These are phyloP conservation scores for Pagetopsis macropterus DNA, from an alignment of 2,797 vertebrate species.

Conservation along the genomic window DNA sequence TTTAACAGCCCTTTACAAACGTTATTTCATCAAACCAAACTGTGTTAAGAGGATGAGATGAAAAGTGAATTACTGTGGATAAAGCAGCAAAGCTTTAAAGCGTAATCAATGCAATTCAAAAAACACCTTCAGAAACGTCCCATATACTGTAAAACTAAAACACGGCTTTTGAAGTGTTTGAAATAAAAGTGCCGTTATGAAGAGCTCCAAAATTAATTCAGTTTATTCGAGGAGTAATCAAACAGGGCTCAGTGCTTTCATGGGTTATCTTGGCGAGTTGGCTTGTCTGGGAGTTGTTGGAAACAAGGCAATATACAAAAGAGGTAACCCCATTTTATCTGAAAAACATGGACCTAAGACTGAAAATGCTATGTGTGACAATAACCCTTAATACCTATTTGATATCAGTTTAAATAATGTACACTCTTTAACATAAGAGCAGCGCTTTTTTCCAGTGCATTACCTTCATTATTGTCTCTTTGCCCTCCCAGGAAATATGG, in stretches of 20 bases:
- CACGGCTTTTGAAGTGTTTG: conserved; percentile 20
- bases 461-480: conserved; percentile 74
- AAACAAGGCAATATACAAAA: conserved; percentile 11
- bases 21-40: conserved; percentile 53
- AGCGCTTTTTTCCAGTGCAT: neutral
- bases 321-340: conserved; percentile 29
- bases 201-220: conserved; percentile 36
- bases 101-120: conserved; percentile 2
- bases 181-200: conserved; percentile 23
- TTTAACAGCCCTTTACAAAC: conserved; percentile 22
- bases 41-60: conserved; percentile 2
- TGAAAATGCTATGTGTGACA: conserved; percentile 2
- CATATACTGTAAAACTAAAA: neutral
- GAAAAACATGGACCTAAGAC: conserved; percentile 17
- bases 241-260: conserved; percentile 35
- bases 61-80: conserved; percentile 37
- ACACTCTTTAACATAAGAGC: neutral
- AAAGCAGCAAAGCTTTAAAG: conserved; percentile 23
- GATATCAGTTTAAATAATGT: neutral
- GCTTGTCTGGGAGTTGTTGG: conserved; percentile 23
- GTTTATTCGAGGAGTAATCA: conserved; percentile 39
- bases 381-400: neutral
- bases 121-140: conserved; percentile 18
- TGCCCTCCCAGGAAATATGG: conserved; percentile 80
- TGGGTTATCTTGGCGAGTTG: conserved; percentile 34